Evolutionary conservation across 1,140 invertebrate genomes (phyloP), one percentile per base, ranked within the genome.

Genomic region (Brachystomella parvula): DNA sequence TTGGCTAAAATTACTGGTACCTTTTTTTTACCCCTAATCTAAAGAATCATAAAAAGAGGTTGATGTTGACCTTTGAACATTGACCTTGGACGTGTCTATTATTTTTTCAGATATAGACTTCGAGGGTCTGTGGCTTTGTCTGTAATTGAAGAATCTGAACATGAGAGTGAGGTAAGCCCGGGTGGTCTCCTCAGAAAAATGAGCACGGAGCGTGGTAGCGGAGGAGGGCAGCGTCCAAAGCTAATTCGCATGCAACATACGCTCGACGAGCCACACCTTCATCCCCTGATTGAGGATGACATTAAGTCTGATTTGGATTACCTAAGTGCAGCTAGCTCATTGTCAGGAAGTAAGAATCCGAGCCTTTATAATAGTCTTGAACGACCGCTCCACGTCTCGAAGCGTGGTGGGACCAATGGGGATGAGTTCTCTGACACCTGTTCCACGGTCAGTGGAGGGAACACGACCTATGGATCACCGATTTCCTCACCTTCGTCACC

Each of bases 91-190:
- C n/a, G n/a, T n/a, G n/a, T 59, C 15, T 31, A 29, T 29, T 12
- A 6, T 59, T 3, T 59, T 12, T 63, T 24, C 6, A 63, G 61
- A n/a, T 63, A 49, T 24, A 47, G 61, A 47, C 19, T 35, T 12
- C 3, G 49, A 15, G 49, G 49, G 6, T 53, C 29, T 3, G 63
- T 67, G 26, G 56, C 68, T 39, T 59, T 67, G 3, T 69, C 67
- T 24, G 70, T 72, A 3, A 32, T 69, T 44, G 70, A 72, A 44
- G 70, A 69, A 59, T 69, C 63, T 17, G 70, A 72, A 49, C 70
- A 69, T 26, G 70, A 72, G 61, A 67, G 57, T 63, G 70, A 72
- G 15, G 30, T 61, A 53, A 66, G 64, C 67, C 67, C 67, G 9
- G 62, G 56, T 53, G 26, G 59, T 30, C 32, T 49, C n/a, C 56